phyloP scores from a whole-genome alignment of 2,888 invertebrate genomes.

The Lasioglossum zephyrum region DNA sequence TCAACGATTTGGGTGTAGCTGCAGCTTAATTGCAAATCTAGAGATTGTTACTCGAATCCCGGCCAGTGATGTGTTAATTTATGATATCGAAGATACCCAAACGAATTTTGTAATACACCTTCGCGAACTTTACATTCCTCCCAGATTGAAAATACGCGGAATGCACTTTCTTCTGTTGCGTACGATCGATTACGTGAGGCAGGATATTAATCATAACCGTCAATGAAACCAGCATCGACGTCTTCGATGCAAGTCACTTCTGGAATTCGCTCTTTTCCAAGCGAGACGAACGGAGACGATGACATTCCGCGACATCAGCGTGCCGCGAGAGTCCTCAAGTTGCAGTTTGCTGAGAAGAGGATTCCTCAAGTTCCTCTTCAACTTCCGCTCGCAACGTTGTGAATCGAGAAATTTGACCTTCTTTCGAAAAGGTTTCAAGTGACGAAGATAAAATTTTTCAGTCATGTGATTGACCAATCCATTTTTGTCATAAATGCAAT shows the following conservation, averaged over 20 bases:
- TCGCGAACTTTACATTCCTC: background rate
- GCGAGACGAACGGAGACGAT: background rate
- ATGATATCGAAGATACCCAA: background rate
- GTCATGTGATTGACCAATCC: no score
- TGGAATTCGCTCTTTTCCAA: background rate
- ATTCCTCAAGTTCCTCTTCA: background rate
- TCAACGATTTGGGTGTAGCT: no score
- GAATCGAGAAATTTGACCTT: background rate
- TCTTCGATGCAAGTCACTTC: background rate
- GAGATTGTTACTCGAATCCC: no score
- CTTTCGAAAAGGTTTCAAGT: no score
- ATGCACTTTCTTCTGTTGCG: background rate
- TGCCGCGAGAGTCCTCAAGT: background rate
- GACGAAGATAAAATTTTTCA: no score
- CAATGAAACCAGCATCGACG: background rate
- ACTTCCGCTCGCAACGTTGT: background rate
- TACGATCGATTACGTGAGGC: background rate
- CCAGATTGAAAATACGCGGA: background rate
- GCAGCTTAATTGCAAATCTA: no score
- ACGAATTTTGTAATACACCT: background rate
- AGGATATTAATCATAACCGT: background rate
- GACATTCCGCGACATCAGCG: background rate
- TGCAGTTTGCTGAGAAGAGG: background rate
- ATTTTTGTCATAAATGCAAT: no score
- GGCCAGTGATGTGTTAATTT: no score